Conservation (phyloP, 2,888 invertebrate genomes). For the Sarcophaga variegata region DNA sequence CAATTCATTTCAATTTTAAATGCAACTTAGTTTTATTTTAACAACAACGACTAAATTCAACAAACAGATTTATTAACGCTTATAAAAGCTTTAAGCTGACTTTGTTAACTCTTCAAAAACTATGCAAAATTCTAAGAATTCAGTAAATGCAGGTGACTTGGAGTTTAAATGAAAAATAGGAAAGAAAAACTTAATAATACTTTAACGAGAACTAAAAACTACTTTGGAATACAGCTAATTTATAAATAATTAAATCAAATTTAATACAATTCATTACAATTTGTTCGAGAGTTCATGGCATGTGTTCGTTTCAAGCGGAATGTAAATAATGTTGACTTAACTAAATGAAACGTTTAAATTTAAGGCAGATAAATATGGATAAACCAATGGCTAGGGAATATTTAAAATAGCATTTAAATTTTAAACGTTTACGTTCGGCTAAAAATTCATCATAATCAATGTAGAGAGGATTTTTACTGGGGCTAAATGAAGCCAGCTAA, state of each 20-base stretch:
- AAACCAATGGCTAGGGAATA: constrained; percentile 78
- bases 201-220: background rate
- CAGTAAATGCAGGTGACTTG: constrained; percentile 52
- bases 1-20: constrained; percentile 25
- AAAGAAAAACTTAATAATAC: constrained; percentile 5
- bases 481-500: constrained; percentile 79
- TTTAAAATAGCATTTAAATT: constrained; percentile 76
- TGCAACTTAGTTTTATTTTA: constrained; percentile 36
- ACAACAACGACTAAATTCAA: constrained; percentile 15
- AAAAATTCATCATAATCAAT: constrained; percentile 79
- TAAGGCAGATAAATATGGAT: constrained; percentile 78
- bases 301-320: constrained; percentile 7
- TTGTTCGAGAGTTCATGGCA: background rate
- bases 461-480: constrained; percentile 76
- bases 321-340: background rate
- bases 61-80: constrained; percentile 14
- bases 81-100: constrained; percentile 37
- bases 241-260: background rate
- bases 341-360: constrained; percentile 76
- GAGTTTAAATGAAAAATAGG: background rate
- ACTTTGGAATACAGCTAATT: background rate
- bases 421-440: constrained; percentile 75
- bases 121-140: constrained; percentile 30
- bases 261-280: constrained; percentile 1
- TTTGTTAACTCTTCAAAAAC: constrained; percentile 44